Evolutionary conservation across 2,888 invertebrate genomes (phyloP).

Genomic region (Punctoribates punctum): DNA sequence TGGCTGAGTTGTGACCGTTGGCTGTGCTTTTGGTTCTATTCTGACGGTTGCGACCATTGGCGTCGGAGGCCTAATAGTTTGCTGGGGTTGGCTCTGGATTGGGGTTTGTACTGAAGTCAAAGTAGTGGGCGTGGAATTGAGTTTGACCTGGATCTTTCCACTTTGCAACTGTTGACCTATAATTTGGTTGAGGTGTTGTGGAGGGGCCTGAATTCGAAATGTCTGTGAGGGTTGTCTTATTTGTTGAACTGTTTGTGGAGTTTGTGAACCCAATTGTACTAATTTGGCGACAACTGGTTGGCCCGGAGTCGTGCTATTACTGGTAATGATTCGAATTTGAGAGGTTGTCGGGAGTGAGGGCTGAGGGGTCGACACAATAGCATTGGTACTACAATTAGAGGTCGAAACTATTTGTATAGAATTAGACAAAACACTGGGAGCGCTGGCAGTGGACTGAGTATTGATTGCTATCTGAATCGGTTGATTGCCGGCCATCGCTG

Average conservation of each 20-base stretch:
- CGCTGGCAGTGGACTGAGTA: conserved; percentile 32
- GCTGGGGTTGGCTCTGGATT: conserved; percentile 41
- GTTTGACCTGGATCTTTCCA: conserved; percentile 25
- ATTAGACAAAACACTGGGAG: conserved; percentile 36
- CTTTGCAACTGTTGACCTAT: conserved; percentile 2
- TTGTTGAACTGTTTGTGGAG: conserved; percentile 37
- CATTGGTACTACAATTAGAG: conserved; percentile 40
- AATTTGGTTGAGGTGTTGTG: conserved; percentile 23
- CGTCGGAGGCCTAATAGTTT: neutral
- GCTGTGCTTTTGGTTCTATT: conserved; percentile 16
- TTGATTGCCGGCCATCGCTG: conserved; percentile 39
- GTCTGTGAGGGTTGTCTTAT: neutral
- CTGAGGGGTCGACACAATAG: conserved; percentile 53
- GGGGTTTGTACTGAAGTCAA: conserved; percentile 50
- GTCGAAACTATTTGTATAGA: conserved; percentile 47
- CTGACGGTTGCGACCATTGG: conserved; percentile 20
- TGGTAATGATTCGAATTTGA: conserved; percentile 39
- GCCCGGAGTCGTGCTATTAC: conserved; percentile 15
- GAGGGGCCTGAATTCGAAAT: conserved; percentile 24
- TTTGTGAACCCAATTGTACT: conserved; percentile 49
- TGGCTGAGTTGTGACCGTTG: neutral
- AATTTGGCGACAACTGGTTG: conserved; percentile 46
- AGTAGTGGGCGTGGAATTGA: conserved; percentile 26
- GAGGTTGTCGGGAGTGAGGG: conserved; percentile 42
- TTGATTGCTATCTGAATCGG: conserved; percentile 45